These are phyloP conservation scores for Lithophane semibrunnea DNA, from an alignment of 2,888 invertebrate genomes.

Conservation along the genomic window DNA sequence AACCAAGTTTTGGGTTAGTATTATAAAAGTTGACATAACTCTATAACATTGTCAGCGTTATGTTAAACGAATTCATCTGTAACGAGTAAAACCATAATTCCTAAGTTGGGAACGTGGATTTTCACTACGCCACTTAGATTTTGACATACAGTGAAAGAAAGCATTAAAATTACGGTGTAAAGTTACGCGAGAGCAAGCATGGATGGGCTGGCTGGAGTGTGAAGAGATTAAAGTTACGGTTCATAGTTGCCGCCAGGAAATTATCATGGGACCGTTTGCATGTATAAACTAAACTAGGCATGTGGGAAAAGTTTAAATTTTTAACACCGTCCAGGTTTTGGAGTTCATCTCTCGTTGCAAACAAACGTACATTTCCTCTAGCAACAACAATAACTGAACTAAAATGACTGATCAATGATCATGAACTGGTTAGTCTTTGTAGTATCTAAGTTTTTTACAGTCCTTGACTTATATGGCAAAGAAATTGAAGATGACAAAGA, in stretches of 20 bases:
- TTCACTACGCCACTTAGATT: background rate
- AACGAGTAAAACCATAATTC: background rate
- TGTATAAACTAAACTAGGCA: conserved; percentile 18
- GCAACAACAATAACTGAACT: background rate
- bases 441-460: conserved; percentile 25
- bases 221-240: conserved; percentile 35
- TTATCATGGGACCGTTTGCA: conserved; percentile 43
- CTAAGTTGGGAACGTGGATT: background rate
- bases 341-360: background rate
- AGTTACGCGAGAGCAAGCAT: background rate
- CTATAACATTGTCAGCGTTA: background rate
- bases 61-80: background rate
- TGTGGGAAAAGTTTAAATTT: conserved; percentile 14
- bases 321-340: conserved; percentile 11
- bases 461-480: conserved; percentile 36
- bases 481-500: conserved; percentile 37
- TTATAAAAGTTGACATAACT: background rate
- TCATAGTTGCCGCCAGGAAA: conserved; percentile 36
- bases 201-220: background rate
- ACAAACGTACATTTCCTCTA: conserved; percentile 4
- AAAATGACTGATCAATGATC: conserved; percentile 26
- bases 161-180: background rate
- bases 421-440: conserved; percentile 7
- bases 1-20: background rate
- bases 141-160: background rate